A percentile compares a stretch with the other conserved stretches of the same genome.
Evolutionary conservation across 1,140 invertebrate genomes (phyloP).

Genomic region (Maniola jurtina): DNA sequence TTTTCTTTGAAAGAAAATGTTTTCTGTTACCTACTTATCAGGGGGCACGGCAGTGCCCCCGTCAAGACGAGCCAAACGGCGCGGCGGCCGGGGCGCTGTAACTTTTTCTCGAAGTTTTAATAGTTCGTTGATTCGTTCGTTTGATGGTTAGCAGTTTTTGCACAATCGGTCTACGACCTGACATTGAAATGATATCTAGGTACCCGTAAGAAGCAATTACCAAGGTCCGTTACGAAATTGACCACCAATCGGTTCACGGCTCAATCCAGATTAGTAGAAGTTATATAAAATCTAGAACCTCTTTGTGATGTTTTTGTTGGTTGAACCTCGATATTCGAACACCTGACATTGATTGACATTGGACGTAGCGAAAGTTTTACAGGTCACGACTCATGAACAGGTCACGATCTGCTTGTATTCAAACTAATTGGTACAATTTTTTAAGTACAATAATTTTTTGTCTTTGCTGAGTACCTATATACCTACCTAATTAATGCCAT

Average conservation of each 20-base stretch:
- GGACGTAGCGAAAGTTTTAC: slow-evolving; percentile 17
- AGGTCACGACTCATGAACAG: slow-evolving; percentile 15
- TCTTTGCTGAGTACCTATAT: too few relatives aligned
- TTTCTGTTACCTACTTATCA: too few relatives aligned
- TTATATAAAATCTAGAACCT: slow-evolving; percentile 20
- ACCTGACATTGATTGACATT: slow-evolving; percentile 25
- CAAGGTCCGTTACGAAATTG: slow-evolving; percentile 47
- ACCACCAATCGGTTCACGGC: slow-evolving; percentile 45
- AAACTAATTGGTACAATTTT: background rate
- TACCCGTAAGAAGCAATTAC: too few relatives aligned
- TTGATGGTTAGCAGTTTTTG: background rate
- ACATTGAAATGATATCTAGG: slow-evolving; percentile 67
- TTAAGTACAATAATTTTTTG: too few relatives aligned
- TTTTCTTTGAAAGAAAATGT: too few relatives aligned
- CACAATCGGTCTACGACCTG: slow-evolving; percentile 25
- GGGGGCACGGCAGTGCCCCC: too few relatives aligned
- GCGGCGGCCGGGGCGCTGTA: too few relatives aligned
- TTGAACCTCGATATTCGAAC: slow-evolving; percentile 4
- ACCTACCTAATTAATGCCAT: too few relatives aligned
- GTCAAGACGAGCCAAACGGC: too few relatives aligned
- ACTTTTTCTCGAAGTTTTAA: too few relatives aligned
- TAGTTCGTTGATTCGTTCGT: background rate
- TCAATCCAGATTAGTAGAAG: slow-evolving; percentile 22
- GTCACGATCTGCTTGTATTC: slow-evolving; percentile 14
- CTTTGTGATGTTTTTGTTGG: slow-evolving; percentile 12